A percentile compares a stretch with the other conserved stretches of the same genome.
These are phyloP conservation scores for Imbricaverruca yamaguchii DNA, from an alignment of 2,888 invertebrate species.

Conservation along the genomic window DNA sequence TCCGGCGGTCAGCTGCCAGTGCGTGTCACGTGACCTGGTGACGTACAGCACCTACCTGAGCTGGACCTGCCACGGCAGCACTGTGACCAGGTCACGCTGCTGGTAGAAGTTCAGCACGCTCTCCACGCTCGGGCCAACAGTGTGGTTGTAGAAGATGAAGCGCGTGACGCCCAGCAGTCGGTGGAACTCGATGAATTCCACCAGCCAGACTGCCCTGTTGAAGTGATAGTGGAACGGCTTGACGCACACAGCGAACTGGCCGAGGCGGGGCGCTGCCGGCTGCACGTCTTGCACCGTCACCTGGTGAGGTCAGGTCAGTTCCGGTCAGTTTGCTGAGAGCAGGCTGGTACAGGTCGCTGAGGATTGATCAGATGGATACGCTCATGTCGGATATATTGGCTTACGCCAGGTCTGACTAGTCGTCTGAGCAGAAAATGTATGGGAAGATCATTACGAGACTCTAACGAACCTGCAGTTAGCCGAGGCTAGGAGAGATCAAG, in stretches of 20 bases:
- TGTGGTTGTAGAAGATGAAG: conserved; percentile 46
- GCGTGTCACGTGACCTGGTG: too few relatives aligned
- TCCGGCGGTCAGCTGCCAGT: too few relatives aligned
- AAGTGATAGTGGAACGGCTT: conserved; percentile 45
- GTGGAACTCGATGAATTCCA: conserved; percentile 48
- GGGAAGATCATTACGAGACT: too few relatives aligned
- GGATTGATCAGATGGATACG: too few relatives aligned
- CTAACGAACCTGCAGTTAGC: too few relatives aligned
- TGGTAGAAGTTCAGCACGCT: conserved; percentile 42
- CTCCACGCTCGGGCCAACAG: conserved; percentile 40
- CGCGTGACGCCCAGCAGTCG: conserved; percentile 44
- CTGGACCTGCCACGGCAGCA: conserved; percentile 44
- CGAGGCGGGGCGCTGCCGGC: conserved; percentile 9
- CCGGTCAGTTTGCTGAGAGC: too few relatives aligned
- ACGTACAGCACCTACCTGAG: conserved; percentile 24
- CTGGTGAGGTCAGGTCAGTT: background rate
- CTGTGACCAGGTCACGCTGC: conserved; percentile 38
- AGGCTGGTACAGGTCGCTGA: too few relatives aligned
- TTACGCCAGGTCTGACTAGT: too few relatives aligned
- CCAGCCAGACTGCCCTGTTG: conserved; percentile 42
- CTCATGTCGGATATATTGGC: too few relatives aligned
- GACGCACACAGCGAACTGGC: conserved; percentile 39
- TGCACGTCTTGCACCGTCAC: background rate
- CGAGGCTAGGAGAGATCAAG: too few relatives aligned
- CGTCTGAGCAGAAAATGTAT: too few relatives aligned